Evolutionary conservation across 1,140 invertebrate species (phyloP).

Genomic region (Planococcus citri): DNA sequence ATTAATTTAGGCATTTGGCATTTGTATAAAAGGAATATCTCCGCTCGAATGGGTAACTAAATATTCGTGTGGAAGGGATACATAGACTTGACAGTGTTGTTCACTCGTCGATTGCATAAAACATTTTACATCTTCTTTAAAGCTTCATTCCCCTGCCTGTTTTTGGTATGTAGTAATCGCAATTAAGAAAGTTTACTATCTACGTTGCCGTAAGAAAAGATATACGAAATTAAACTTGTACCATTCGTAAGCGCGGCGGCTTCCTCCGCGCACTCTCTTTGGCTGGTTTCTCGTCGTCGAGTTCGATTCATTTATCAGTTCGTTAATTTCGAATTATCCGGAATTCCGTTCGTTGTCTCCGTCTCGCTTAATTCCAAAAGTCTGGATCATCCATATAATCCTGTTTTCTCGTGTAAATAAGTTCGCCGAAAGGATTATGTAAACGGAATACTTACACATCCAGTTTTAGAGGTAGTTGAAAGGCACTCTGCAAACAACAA

Average conservation of each 20-base stretch:
- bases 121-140: neutral
- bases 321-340: slow-evolving; percentile 3
- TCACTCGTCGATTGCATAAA: neutral
- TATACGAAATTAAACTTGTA: slow-evolving; percentile 4
- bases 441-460: slow-evolving; percentile 3
- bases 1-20: neutral
- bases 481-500: slow-evolving; percentile 6
- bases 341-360: neutral
- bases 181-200: slow-evolving; percentile 8
- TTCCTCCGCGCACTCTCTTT: too few species aligned
- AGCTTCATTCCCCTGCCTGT: neutral
- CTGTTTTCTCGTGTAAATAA: neutral
- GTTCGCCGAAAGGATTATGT: neutral
- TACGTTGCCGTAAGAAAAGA: neutral
- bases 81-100: neutral
- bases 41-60: too few species aligned
- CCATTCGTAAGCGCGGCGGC: neutral
- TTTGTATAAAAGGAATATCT: too few species aligned
- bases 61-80: too few species aligned
- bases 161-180: neutral
- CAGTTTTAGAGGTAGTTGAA: slow-evolving; percentile 3
- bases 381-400: neutral
- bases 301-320: slow-evolving; percentile 7
- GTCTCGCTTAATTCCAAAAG: neutral
- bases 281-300: too few species aligned